These are phyloP conservation scores for Apotomis capreana DNA, from an alignment of 2,888 invertebrate species.

Conservation along the genomic window DNA sequence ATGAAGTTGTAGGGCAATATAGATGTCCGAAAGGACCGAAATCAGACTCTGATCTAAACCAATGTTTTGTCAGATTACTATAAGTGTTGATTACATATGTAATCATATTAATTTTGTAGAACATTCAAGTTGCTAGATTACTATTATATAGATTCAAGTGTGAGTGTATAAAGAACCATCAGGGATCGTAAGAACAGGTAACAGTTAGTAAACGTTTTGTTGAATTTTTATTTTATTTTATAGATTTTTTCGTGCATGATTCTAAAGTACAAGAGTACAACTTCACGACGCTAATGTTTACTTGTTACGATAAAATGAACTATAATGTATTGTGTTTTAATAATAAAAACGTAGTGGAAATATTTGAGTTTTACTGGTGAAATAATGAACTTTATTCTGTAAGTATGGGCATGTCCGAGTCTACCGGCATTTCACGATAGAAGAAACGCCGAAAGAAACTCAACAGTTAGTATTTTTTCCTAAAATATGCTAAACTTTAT, in stretches of 20 bases:
- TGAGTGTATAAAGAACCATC: constrained; percentile 18
- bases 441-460: no score
- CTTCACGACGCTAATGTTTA: constrained; percentile 67
- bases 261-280: constrained; percentile 75
- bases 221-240: constrained; percentile 66
- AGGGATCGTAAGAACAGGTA: constrained; percentile 40
- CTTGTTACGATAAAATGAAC: constrained; percentile 75
- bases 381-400: no score
- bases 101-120: constrained; percentile 23
- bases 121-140: constrained; percentile 45
- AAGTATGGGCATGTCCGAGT: background rate
- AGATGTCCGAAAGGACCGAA: background rate
- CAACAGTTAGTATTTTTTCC: no score
- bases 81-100: constrained; percentile 18
- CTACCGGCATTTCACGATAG: background rate
- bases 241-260: constrained; percentile 67
- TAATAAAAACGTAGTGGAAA: constrained; percentile 77
- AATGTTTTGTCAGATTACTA: constrained; percentile 17
- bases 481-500: no score
- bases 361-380: constrained; percentile 62
- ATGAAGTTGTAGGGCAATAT: no score
- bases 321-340: constrained; percentile 80
- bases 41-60: background rate
- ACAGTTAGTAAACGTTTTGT: constrained; percentile 58
- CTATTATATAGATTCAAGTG: constrained; percentile 38